A percentile compares a stretch with the other conserved stretches of the same genome.
phyloP scores from a whole-genome alignment of 2,888 invertebrate genomes.

The Ennomos quercinarius region DNA sequence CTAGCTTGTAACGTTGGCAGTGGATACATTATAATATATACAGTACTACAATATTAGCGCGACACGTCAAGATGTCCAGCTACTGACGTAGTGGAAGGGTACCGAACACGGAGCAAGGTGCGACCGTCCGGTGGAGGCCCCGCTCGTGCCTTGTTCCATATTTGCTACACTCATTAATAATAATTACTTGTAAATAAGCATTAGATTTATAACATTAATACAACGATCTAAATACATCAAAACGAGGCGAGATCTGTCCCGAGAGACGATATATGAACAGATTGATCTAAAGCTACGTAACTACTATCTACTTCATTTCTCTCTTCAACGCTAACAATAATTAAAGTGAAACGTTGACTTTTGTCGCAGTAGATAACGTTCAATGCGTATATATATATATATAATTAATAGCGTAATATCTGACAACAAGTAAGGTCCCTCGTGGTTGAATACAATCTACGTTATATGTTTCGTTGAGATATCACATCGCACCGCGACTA shows the following conservation, averaged over 20 bases:
- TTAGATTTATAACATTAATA: conserved; percentile 1
- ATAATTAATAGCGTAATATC: conserved; percentile 17
- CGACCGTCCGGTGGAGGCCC: no score
- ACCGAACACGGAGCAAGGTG: no score
- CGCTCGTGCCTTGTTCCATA: not conserved
- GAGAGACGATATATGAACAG: conserved; percentile 3
- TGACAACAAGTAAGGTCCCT: conserved; percentile 25
- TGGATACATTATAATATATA: conserved; percentile 19
- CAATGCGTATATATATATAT: conserved; percentile 15
- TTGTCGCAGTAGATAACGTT: conserved; percentile 8
- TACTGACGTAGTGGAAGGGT: not conserved
- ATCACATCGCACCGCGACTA: conserved; percentile 26
- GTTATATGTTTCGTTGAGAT: conserved; percentile 43
- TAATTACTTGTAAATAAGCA: conserved; percentile 3
- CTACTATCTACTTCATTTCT: conserved; percentile 12
- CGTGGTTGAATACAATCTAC: conserved; percentile 9
- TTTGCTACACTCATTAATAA: not conserved
- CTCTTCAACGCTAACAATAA: conserved; percentile 17
- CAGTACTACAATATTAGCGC: conserved; percentile 13
- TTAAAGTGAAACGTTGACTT: conserved; percentile 8
- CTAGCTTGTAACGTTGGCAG: conserved; percentile 9
- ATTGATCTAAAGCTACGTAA: conserved; percentile 11
- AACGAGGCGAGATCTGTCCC: conserved; percentile 3
- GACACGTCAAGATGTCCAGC: conserved; percentile 1
- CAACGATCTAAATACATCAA: conserved; percentile 3